Percentiles rank a stretch among this genome's conserved stretches.
phyloP scores from a whole-genome alignment of 2,888 invertebrate genomes.

The Mythimna impura region DNA sequence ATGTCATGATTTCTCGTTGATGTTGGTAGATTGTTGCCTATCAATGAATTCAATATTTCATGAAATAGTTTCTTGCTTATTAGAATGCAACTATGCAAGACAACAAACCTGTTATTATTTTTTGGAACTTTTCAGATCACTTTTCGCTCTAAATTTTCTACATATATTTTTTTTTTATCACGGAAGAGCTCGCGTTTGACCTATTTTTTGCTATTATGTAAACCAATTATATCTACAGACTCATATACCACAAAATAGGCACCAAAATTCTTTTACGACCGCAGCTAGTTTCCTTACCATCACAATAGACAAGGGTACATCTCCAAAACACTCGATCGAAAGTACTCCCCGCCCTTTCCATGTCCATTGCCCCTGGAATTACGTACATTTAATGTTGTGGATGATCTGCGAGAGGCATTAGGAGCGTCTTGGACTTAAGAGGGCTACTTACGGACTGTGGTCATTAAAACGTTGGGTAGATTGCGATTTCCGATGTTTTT shows the following conservation, averaged over 20 bases:
- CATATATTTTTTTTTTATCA: no score
- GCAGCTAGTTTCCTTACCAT: conserved; percentile 19
- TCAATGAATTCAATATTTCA: background rate
- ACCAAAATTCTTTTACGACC: conserved; percentile 21
- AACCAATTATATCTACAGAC: background rate
- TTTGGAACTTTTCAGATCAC: no score
- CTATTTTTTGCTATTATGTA: no score
- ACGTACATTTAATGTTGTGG: conserved; percentile 72
- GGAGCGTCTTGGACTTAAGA: conserved; percentile 62
- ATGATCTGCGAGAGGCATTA: conserved; percentile 76
- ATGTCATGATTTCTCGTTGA: no score
- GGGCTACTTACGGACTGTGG: conserved; percentile 61
- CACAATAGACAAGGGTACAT: conserved; percentile 32
- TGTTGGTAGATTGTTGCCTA: background rate
- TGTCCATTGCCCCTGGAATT: conserved; percentile 71
- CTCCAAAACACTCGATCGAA: conserved; percentile 64
- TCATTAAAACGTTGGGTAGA: conserved; percentile 67
- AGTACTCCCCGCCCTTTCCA: conserved; percentile 72
- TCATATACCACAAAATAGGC: background rate
- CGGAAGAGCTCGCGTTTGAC: no score
- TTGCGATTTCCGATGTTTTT: conserved; percentile 57
- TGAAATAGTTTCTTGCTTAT: background rate
- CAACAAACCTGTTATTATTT: background rate
- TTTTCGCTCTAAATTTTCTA: no score
- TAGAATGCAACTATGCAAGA: background rate